phyloP scores from a whole-genome alignment of 2,888 invertebrate species.

The Lochmaea capreae region DNA sequence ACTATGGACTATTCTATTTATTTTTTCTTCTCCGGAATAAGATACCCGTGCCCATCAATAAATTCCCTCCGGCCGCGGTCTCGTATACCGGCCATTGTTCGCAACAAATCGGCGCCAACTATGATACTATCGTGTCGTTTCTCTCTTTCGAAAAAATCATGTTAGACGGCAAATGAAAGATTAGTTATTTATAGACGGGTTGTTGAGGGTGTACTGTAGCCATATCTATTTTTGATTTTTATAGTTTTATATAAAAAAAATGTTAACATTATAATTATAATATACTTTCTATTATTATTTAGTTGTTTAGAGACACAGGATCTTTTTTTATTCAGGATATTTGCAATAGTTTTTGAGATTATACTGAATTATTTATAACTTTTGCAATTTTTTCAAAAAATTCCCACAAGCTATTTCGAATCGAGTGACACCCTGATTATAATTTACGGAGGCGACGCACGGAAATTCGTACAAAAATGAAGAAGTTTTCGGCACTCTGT shows the following conservation, averaged over 20 bases:
- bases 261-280: not conserved
- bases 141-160: slow-evolving; percentile 25
- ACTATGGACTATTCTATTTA: not conserved
- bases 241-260: not conserved
- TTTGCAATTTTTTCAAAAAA: no score
- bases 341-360: no score
- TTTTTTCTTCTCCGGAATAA: slow-evolving; percentile 6
- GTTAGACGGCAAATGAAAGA: slow-evolving; percentile 16
- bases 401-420: no score
- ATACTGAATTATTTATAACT: no score
- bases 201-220: slow-evolving; percentile 15
- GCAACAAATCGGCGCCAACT: slow-evolving; percentile 36
- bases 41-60: slow-evolving; percentile 21
- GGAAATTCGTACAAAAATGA: no score
- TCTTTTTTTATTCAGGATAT: not conserved
- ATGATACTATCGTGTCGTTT: slow-evolving; percentile 35
- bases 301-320: not conserved
- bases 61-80: slow-evolving; percentile 16
- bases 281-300: not conserved
- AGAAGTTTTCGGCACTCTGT: no score
- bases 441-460: no score
- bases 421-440: no score
- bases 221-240: not conserved
- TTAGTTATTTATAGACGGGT: slow-evolving; percentile 17
- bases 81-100: slow-evolving; percentile 33